A percentile compares a stretch with the other conserved stretches of the same genome.
These are phyloP conservation scores for Coremacera marginata DNA, from an alignment of 2,888 invertebrate species.

Conservation along the genomic window DNA sequence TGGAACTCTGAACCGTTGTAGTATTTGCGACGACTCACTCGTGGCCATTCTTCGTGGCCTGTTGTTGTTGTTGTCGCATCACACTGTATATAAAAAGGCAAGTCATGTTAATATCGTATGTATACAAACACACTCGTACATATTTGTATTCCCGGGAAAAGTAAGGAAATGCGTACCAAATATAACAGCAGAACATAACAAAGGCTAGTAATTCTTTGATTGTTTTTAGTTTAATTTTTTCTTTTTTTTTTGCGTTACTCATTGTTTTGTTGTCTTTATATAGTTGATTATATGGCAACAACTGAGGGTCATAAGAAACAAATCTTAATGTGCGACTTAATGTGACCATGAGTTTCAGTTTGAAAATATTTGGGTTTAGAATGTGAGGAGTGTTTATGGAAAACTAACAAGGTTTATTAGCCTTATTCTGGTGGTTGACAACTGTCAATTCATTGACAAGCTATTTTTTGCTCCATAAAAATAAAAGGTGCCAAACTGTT, in stretches of 20 bases:
- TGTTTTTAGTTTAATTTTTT: neutral
- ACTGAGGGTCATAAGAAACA: too few species aligned
- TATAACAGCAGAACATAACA: neutral
- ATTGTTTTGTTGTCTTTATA: neutral
- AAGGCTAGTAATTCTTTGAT: neutral
- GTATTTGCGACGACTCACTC: neutral
- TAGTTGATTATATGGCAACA: too few species aligned
- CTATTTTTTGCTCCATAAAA: too few species aligned
- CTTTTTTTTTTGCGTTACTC: neutral
- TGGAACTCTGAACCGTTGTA: neutral
- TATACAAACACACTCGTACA: neutral
- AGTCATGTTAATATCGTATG: conserved; percentile 5
- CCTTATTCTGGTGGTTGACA: too few species aligned
- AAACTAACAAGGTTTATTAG: too few species aligned
- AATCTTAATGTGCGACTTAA: too few species aligned
- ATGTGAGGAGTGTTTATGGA: too few species aligned
- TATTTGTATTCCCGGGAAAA: neutral
- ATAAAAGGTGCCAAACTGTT: too few species aligned
- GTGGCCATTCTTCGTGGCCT: neutral
- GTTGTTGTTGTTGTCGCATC: conserved; percentile 7
- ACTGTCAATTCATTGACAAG: too few species aligned
- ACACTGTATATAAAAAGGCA: conserved; percentile 17
- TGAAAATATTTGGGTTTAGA: too few species aligned
- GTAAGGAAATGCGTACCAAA: neutral
- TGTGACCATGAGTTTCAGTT: too few species aligned